Base-by-base conservation (phyloP, 2,888 invertebrate genomes). In the Homarus gammarus region DNA sequence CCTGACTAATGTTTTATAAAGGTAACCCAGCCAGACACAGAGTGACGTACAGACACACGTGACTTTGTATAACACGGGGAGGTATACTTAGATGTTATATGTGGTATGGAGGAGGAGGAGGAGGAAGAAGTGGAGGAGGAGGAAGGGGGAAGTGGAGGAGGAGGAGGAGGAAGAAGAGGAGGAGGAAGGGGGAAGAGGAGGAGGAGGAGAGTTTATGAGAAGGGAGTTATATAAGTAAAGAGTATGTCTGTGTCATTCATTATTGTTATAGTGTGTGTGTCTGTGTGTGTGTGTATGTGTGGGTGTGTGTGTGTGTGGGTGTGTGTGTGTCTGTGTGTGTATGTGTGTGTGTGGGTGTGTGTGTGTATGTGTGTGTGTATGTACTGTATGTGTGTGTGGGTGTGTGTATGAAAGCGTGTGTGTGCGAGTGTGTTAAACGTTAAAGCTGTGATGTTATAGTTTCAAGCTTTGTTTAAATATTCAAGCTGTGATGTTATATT, bases 241-340 rank as follows among this genome's bases (percentile, higher is more conserved):
- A n/a, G n/a, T n/a, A n/a, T n/a, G n/a, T n/a, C n/a, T n/a, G n/a
- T n/a, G n/a, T n/a, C n/a, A n/a, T n/a, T n/a, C n/a, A n/a, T n/a
- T n/a, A n/a, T n/a, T n/a, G n/a, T n/a, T n/a, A n/a, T 2, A 44
- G 40, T 70, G 18, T 83, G n/a, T 72, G n/a, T 83, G 36, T 84
- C 38, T 84, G 49, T 84, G 27, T 73, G 36, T 84, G 27, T 84
- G 38, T 84, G 49, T 84, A 38, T 72, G 38, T 84, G 38, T 84
- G 38, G 84, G 38, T 84, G 49, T 84, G 49, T 84, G 49, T 72
- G 38, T 72, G 38, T 84, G 49, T 84, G 38, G 72, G 49, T 84
- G 38, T 84, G 38, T 51, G 38, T 73, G 73, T 73, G 38, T 33
- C 38, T 73, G 38, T 73, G 73, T 33, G 73, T 82, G n/a, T 81